Percentiles rank a stretch among this genome's conserved stretches.
phyloP scores from a whole-genome alignment of 1,140 invertebrate species.

The Trichonephila clavata region DNA sequence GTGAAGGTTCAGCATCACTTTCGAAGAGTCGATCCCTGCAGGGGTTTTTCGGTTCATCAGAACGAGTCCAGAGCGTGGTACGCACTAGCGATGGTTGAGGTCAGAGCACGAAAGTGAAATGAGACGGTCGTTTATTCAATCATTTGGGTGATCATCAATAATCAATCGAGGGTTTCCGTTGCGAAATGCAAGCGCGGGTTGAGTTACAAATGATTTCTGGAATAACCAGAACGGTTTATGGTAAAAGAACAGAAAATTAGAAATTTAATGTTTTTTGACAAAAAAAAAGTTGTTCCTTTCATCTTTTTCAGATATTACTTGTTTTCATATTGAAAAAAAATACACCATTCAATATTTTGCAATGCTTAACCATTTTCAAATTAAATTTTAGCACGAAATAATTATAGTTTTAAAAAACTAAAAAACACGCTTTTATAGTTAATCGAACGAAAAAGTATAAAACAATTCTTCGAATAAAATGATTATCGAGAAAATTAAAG shows the following conservation, averaged over 20 bases:
- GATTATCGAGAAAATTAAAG: too few relatives aligned
- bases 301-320: too few relatives aligned
- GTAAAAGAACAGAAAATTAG: neutral
- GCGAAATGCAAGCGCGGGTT: neutral
- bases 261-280: too few relatives aligned
- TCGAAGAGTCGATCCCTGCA: neutral
- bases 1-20: conserved; percentile 38
- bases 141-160: conserved; percentile 19
- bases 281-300: too few relatives aligned
- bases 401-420: too few relatives aligned
- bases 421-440: too few relatives aligned
- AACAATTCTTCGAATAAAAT: too few relatives aligned
- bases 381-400: too few relatives aligned
- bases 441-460: too few relatives aligned
- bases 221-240: neutral
- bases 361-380: too few relatives aligned
- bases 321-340: too few relatives aligned
- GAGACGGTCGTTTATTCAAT: conserved; percentile 30
- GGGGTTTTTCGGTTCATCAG: conserved; percentile 20
- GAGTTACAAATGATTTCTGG: neutral
- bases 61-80: conserved; percentile 38
- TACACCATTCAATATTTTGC: too few relatives aligned
- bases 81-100: conserved; percentile 6
- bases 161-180: neutral
- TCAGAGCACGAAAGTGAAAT: conserved; percentile 22